phyloP scores from a whole-genome alignment of 2,797 vertebrate genomes.

The Pelochelys cantorii region DNA sequence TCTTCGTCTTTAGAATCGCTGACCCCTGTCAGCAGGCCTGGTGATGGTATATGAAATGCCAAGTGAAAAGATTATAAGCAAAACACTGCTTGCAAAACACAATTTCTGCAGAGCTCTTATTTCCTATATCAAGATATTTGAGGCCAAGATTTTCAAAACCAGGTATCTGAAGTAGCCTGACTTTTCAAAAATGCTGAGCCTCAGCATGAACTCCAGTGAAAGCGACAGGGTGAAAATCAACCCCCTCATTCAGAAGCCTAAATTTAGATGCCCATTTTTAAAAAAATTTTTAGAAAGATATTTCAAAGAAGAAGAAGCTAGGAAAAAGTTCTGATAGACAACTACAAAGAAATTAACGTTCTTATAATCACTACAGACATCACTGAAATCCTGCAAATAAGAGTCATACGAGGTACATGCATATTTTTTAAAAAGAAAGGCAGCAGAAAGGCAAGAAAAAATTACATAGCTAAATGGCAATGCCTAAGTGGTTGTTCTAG shows the following conservation, averaged over 20 bases:
- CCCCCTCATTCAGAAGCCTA: neutral
- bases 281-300: neutral
- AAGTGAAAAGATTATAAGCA: constrained; percentile 35
- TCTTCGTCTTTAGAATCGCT: no score
- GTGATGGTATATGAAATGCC: constrained; percentile 10
- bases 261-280: neutral
- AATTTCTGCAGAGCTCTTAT: constrained; percentile 25
- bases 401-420: neutral
- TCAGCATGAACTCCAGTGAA: neutral
- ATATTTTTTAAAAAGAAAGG: neutral
- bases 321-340: neutral
- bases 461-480: neutral
- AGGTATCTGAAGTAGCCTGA: neutral
- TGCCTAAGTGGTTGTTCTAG: neutral
- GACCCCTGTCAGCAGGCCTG: no score
- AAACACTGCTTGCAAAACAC: constrained; percentile 33
- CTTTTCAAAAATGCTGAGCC: constrained; percentile 5
- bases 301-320: neutral
- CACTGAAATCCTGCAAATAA: neutral
- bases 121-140: neutral
- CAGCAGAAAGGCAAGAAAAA: neutral
- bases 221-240: neutral
- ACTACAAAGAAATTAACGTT: neutral
- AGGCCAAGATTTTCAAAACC: constrained; percentile 1
- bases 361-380: neutral